phyloP scores from a whole-genome alignment of 2,113 vertebrate species.

The Haemorhous mexicanus region DNA sequence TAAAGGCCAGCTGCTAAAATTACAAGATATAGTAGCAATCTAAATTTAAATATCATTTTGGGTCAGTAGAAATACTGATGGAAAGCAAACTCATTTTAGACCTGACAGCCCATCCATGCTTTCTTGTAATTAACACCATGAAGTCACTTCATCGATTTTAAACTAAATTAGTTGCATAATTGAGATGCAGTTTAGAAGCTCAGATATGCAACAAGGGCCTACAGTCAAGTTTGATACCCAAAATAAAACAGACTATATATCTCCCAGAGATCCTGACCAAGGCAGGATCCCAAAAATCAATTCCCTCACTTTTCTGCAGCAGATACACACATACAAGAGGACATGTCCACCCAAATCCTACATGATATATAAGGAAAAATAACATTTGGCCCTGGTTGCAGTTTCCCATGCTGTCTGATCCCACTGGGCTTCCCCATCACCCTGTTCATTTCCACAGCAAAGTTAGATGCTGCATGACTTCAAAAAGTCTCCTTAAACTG shows the following conservation, averaged over 20 bases:
- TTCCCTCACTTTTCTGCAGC: background rate
- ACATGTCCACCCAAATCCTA: background rate
- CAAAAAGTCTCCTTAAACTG: background rate
- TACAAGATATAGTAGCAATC: background rate
- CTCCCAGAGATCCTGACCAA: background rate
- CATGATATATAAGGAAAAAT: fast-evolving
- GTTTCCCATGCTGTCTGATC: background rate
- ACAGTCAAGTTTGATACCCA: background rate
- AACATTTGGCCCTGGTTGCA: background rate
- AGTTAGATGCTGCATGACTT: background rate
- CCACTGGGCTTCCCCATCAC: background rate
- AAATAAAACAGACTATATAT: background rate
- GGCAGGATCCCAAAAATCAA: background rate
- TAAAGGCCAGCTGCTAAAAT: background rate
- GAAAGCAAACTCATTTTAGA: background rate
- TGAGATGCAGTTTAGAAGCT: background rate
- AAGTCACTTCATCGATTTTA: background rate
- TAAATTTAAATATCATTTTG: background rate
- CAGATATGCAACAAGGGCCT: background rate
- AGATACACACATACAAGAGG: background rate
- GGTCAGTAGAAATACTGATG: background rate
- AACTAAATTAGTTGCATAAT: background rate
- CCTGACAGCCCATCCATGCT: background rate
- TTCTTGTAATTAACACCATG: background rate
- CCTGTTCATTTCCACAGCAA: background rate